Percentiles rank a stretch among this genome's conserved stretches.
Conservation (phyloP, 2,113 vertebrate species). For the Catharus fuscescens region DNA sequence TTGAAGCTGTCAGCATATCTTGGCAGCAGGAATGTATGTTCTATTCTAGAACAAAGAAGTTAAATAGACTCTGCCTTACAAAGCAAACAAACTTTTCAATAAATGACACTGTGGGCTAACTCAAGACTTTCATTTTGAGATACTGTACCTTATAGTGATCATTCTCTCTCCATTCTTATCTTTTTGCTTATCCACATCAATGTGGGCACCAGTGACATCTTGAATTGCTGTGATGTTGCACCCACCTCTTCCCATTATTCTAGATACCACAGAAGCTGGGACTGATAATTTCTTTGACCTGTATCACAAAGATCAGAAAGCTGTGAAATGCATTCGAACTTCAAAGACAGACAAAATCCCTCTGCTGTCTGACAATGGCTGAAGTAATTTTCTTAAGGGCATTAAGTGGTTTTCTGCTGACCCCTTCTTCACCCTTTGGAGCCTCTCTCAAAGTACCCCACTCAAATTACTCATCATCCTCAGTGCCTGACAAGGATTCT, state of each 20-base stretch:
- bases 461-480: neutral
- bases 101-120: neutral
- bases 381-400: neutral
- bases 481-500: neutral
- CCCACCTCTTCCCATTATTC: slow-evolving; percentile 98
- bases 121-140: neutral
- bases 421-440: neutral
- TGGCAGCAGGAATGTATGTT: neutral
- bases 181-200: slow-evolving; percentile 99
- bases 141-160: slow-evolving; percentile 95
- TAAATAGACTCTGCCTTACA: neutral
- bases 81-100: neutral
- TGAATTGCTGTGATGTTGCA: slow-evolving; percentile 99
- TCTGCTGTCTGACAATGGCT: neutral
- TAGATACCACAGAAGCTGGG: slow-evolving; percentile 96
- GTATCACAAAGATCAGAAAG: slow-evolving; percentile 57
- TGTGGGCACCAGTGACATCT: slow-evolving; percentile 97
- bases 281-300: slow-evolving; percentile 99
- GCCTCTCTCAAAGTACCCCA: neutral
- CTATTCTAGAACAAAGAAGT: neutral
- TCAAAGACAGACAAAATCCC: neutral
- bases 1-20: neutral
- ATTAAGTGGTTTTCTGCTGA: neutral
- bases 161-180: slow-evolving; percentile 99
- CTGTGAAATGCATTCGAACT: neutral